These are phyloP conservation scores for Eremophila alpestris DNA, from an alignment of 2,797 vertebrate species.

Conservation along the genomic window DNA sequence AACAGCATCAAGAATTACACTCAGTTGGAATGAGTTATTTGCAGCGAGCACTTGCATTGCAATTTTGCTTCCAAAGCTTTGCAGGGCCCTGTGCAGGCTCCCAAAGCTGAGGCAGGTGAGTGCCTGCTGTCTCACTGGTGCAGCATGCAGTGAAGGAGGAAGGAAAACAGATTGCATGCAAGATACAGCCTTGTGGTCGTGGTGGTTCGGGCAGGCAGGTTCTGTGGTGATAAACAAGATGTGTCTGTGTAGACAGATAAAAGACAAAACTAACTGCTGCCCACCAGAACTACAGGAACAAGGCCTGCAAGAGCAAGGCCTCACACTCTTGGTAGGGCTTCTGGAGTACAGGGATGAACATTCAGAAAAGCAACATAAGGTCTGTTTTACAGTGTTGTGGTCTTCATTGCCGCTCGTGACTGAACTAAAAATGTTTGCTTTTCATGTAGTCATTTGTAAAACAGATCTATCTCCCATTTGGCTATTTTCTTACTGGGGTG, in stretches of 20 bases:
- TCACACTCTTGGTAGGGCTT: neutral
- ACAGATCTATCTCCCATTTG: neutral
- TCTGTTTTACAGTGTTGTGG: neutral
- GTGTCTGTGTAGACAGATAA: neutral
- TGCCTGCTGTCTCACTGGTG: neutral
- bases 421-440: neutral
- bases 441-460: rapidly evolving
- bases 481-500: neutral
- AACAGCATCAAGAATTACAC: neutral
- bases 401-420: rapidly evolving
- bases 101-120: neutral
- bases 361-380: neutral
- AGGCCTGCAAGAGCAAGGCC: neutral
- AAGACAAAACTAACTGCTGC: neutral
- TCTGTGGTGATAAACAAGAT: neutral
- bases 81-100: neutral
- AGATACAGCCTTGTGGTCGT: neutral
- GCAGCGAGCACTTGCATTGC: neutral
- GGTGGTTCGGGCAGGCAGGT: neutral
- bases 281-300: neutral
- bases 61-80: neutral
- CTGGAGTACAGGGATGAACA: neutral
- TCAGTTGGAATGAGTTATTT: neutral
- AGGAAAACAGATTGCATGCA: neutral
- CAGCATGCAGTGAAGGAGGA: rapidly evolving